Evolutionary conservation across 2,888 invertebrate species (phyloP), one percentile per base, ranked within the genome.

Genomic region (Drosophila atroscutellata): DNA sequence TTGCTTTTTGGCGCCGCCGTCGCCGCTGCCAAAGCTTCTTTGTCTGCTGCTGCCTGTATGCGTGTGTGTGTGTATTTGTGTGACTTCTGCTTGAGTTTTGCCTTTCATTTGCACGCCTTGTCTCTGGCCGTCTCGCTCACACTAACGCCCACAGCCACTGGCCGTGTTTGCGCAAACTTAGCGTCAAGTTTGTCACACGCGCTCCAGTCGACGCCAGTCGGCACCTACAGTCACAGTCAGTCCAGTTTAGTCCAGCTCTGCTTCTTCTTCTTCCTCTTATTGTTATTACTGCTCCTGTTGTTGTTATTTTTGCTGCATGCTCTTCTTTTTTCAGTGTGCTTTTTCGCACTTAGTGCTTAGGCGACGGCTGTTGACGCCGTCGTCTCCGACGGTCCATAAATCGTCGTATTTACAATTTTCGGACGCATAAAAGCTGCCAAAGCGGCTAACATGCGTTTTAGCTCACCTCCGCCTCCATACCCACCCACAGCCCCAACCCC

Each of bases 101-200:
- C 85, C 87, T 83, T 88, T 85, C 84, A 88, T 81, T 82, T 86
- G 81, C 85, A 77, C 79, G 75, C 82, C 77, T 69, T 75, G 61
- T 61, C 71, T 52, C 51, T 24, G 37, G 75, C 74, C 81, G 66
- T 89, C 87, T 83, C 89, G 73, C 75, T 89, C 70, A 67, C 89
- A 73, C 85, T 57, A 49, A 68, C 70, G 65, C 51, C 58, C 47
- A 59, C 20, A 26, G 74, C 65, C 58, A 57, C 56, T 71, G 70
- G 69, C 50, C 64, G 59, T 81, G 76, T 83, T 84, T 82, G 86
- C 80, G 80, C 86, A 77, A 79, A 84, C 77, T 89, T 86, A 79
- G 89, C 89, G 86, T 86, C 87, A 89, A 86, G 85, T 86, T 86
- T 86, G 89, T 86, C 89, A 86, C 86, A 88, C 89, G 75, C 79